Conservation (phyloP, 2,113 vertebrate species). For the Amia ocellicauda region DNA sequence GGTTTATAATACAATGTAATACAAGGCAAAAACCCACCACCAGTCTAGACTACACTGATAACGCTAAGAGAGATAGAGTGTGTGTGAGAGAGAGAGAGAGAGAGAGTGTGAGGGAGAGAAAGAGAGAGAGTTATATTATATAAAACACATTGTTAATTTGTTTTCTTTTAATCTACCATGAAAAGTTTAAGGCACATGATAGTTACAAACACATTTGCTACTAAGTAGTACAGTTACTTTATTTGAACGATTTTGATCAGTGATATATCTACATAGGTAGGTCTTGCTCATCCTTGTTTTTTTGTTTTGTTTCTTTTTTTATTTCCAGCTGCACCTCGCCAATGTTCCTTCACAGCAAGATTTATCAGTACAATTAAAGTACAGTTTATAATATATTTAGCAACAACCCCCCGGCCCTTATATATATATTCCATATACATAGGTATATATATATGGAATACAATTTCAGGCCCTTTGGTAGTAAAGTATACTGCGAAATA, state of each 20-base stretch:
- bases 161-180: constrained; percentile 74
- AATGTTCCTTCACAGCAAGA: constrained; percentile 41
- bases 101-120: constrained; percentile 48
- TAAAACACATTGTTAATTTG: constrained; percentile 74
- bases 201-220: constrained; percentile 92
- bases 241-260: constrained; percentile 60
- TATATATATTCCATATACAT: constrained; percentile 23
- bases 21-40: constrained; percentile 80
- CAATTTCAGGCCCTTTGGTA: constrained; percentile 63
- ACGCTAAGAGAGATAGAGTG: constrained; percentile 35
- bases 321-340: constrained; percentile 22
- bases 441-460: constrained; percentile 23
- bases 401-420: constrained; percentile 25
- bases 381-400: constrained; percentile 38
- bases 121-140: constrained; percentile 65
- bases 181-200: constrained; percentile 97
- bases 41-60: constrained; percentile 74
- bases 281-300: constrained; percentile 44
- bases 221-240: constrained; percentile 77
- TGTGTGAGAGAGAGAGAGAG: constrained; percentile 24
- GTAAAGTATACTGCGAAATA: constrained; percentile 46
- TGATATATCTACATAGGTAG: constrained; percentile 68
- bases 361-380: constrained; percentile 40
- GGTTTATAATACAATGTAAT: constrained; percentile 87
- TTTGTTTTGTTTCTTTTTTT: constrained; percentile 37